Conservation (phyloP, 1,140 invertebrate genomes). For the Drosophila grimshawi region DNA sequence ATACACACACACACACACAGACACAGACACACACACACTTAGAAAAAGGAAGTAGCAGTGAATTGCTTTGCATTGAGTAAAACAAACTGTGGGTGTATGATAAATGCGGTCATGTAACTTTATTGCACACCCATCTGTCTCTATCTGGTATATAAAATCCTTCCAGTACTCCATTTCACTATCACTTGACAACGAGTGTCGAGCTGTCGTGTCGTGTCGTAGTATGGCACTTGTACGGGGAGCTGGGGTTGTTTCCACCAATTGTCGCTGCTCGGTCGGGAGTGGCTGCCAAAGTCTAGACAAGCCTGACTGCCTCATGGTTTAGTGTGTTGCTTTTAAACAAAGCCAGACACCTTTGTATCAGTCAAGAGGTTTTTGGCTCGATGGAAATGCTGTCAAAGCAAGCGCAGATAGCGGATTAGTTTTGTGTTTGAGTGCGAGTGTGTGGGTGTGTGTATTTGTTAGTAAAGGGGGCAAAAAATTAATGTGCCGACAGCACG, state of each 20-base stretch:
- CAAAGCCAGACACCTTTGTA: slow-evolving; percentile 61
- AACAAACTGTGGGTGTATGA: slow-evolving; percentile 44
- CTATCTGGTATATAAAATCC: not conserved
- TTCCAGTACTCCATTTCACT: slow-evolving; percentile 64
- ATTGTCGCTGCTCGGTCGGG: slow-evolving; percentile 22
- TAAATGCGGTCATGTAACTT: slow-evolving; percentile 65
- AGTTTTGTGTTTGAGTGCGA: slow-evolving; percentile 31
- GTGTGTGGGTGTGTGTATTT: not conserved
- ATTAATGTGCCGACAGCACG: slow-evolving; percentile 72
- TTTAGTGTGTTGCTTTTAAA: slow-evolving; percentile 25
- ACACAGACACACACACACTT: slow-evolving; percentile 8
- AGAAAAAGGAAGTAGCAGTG: slow-evolving; percentile 10
- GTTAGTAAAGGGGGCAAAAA: slow-evolving; percentile 18
- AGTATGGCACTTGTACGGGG: slow-evolving; percentile 15
- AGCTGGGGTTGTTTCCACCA: slow-evolving; percentile 24
- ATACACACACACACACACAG: not conserved
- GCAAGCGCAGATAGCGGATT: slow-evolving; percentile 71
- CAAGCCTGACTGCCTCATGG: slow-evolving; percentile 16
- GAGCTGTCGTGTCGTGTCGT: slow-evolving; percentile 60
- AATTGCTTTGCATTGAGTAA: slow-evolving; percentile 30
- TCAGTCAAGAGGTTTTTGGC: slow-evolving; percentile 55
- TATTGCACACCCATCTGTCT: slow-evolving; percentile 51
- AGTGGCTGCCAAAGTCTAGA: slow-evolving; percentile 62
- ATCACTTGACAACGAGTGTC: slow-evolving; percentile 65
- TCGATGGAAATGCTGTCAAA: slow-evolving; percentile 69